phyloP scores from a whole-genome alignment of 1,140 invertebrate genomes.

The Drosophila subpulchrella region DNA sequence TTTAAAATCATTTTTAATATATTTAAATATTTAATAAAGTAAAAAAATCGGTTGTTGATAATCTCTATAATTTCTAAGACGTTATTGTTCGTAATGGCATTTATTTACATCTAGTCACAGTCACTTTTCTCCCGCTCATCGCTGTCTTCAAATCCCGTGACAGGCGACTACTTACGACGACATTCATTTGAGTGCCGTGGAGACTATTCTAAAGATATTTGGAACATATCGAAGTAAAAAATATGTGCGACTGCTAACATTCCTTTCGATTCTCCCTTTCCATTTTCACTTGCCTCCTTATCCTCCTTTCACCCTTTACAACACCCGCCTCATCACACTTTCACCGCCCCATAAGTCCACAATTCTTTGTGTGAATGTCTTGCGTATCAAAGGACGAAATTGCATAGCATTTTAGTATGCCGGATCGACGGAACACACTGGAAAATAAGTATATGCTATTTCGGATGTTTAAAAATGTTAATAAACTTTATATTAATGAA shows the following conservation, averaged over 20 bases:
- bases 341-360: neutral
- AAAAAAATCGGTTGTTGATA: neutral
- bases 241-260: conserved; percentile 49
- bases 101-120: neutral
- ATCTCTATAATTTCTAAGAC: neutral
- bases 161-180: conserved; percentile 55
- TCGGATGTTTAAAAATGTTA: neutral
- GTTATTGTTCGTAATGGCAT: no score
- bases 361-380: conserved; percentile 14
- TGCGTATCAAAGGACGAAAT: conserved; percentile 56
- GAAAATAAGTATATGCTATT: neutral
- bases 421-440: neutral
- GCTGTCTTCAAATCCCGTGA: conserved; percentile 9
- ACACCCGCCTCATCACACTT: neutral
- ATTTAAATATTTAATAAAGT: no score
- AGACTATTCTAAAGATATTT: conserved; percentile 72
- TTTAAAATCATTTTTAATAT: no score
- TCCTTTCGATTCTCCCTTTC: conserved; percentile 9
- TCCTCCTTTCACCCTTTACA: no score
- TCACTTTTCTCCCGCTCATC: conserved; percentile 32
- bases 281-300: conserved; percentile 7
- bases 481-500: no score
- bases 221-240: conserved; percentile 59
- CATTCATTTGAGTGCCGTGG: conserved; percentile 68
- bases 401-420: conserved; percentile 50